Percentiles rank a stretch among this genome's conserved stretches.
These are phyloP conservation scores for Leptinotarsa texana DNA, from an alignment of 1,140 invertebrate genomes.

Conservation along the genomic window DNA sequence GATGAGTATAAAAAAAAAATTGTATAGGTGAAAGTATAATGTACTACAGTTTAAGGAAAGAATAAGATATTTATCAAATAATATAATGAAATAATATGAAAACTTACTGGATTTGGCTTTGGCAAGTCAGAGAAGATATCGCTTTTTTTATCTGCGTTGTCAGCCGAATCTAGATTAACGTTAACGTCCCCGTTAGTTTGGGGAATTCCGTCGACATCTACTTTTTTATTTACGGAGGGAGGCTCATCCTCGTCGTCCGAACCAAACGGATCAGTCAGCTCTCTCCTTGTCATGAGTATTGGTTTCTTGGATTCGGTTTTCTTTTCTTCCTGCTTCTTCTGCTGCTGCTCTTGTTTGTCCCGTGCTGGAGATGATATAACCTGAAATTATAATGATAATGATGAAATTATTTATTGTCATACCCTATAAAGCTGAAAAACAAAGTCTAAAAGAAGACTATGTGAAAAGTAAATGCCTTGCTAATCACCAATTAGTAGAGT, in stretches of 20 bases:
- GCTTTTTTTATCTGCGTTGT: constrained; percentile 36
- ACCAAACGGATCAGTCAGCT: constrained; percentile 87
- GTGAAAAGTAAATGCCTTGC: too few relatives aligned
- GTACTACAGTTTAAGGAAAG: too few relatives aligned
- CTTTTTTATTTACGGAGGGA: constrained; percentile 26
- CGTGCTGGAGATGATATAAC: constrained; percentile 69
- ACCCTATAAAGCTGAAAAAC: too few relatives aligned
- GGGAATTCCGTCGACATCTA: constrained; percentile 24
- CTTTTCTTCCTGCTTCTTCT: constrained; percentile 39
- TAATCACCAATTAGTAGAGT: too few relatives aligned
- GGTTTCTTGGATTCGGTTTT: constrained; percentile 57
- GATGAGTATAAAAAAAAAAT: too few relatives aligned
- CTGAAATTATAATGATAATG: neutral
- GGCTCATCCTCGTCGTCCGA: constrained; percentile 86
- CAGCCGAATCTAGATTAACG: constrained; percentile 32
- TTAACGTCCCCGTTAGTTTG: constrained; percentile 41
- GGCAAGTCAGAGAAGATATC: constrained; percentile 54
- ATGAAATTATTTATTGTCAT: too few relatives aligned
- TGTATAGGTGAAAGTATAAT: too few relatives aligned
- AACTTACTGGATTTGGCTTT: constrained; percentile 54
- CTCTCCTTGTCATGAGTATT: constrained; percentile 81
- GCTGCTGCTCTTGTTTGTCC: constrained; percentile 60
- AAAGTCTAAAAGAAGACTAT: too few relatives aligned
- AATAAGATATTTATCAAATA: too few relatives aligned
- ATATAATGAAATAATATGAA: neutral